Evolutionary conservation across 2,113 vertebrate genomes (phyloP).

Genomic region (Rhinogobius similis): DNA sequence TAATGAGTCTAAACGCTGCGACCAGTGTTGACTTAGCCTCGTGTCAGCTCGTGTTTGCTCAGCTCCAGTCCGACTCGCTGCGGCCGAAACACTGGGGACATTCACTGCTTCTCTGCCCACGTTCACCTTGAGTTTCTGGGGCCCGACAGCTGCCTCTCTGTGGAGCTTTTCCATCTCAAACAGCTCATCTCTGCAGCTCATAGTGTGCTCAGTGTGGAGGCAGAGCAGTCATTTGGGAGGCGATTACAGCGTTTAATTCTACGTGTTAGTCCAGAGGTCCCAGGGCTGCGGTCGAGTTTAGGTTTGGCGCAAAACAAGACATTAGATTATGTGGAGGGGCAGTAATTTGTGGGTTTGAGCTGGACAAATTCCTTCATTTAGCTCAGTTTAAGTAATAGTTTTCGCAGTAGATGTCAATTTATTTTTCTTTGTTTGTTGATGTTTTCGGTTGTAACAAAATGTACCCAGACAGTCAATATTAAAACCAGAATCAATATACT

Average conservation of each 20-base stretch:
- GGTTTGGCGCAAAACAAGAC: neutral
- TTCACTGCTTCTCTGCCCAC: constrained; percentile 65
- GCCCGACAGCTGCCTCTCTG: constrained; percentile 49
- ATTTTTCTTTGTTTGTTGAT: neutral
- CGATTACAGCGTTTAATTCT: neutral
- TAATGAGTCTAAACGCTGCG: constrained; percentile 70
- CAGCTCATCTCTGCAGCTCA: constrained; percentile 33
- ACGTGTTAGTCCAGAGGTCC: constrained; percentile 1
- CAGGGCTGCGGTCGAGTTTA: neutral
- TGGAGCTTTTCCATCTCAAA: constrained; percentile 48
- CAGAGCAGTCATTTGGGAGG: too few relatives aligned
- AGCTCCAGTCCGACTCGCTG: constrained; percentile 44
- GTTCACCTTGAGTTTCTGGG: constrained; percentile 62
- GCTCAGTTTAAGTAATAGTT: neutral
- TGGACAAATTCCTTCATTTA: neutral
- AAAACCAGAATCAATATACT: neutral
- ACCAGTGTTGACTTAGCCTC: constrained; percentile 60
- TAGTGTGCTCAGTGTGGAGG: constrained; percentile 1
- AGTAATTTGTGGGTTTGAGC: neutral
- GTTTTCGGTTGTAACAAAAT: neutral
- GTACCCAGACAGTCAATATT: neutral
- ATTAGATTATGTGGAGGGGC: neutral
- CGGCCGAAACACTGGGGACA: constrained; percentile 48
- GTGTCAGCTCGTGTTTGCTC: constrained; percentile 54
- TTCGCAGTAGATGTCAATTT: neutral